phyloP scores from a whole-genome alignment of 2,797 vertebrate species.

The Oophaga sylvatica region DNA sequence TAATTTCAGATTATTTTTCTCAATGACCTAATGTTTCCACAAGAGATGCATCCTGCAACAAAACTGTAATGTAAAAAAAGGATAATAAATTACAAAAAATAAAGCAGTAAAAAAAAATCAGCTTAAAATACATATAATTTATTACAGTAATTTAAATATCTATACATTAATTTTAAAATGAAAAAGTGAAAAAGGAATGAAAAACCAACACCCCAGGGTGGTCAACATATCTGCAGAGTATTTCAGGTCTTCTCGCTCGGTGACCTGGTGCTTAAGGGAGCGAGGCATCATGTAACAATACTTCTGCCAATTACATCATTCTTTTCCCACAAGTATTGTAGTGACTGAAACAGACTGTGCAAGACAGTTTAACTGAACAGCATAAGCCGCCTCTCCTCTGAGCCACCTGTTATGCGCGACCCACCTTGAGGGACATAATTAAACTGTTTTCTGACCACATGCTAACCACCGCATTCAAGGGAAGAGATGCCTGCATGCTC shows the following conservation, averaged over 20 bases:
- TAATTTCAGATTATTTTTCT: too few species aligned
- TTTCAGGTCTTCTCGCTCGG: background rate
- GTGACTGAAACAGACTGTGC: constrained; percentile 57
- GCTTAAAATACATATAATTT: background rate
- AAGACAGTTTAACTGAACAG: constrained; percentile 68
- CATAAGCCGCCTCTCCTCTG: constrained; percentile 50
- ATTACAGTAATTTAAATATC: background rate
- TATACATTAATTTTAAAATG: background rate
- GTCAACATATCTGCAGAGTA: background rate
- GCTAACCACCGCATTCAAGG: constrained; percentile 66
- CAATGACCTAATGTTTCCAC: background rate
- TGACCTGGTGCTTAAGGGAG: constrained; percentile 28
- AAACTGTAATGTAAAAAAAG: background rate
- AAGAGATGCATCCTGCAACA: background rate
- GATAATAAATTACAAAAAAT: background rate
- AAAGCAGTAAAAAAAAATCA: background rate
- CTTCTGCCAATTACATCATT: constrained; percentile 52
- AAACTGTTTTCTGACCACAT: constrained; percentile 70
- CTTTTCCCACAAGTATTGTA: constrained; percentile 61
- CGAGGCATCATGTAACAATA: constrained; percentile 27
- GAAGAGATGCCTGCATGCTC: constrained; percentile 51
- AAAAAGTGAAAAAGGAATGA: background rate
- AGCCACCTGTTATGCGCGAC: constrained; percentile 67
- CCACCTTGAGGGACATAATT: constrained; percentile 67
- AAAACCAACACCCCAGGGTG: background rate